A percentile compares a stretch with the other conserved stretches of the same genome.
phyloP scores from a whole-genome alignment of 2,888 invertebrate genomes.

The Lasiommata megera region DNA sequence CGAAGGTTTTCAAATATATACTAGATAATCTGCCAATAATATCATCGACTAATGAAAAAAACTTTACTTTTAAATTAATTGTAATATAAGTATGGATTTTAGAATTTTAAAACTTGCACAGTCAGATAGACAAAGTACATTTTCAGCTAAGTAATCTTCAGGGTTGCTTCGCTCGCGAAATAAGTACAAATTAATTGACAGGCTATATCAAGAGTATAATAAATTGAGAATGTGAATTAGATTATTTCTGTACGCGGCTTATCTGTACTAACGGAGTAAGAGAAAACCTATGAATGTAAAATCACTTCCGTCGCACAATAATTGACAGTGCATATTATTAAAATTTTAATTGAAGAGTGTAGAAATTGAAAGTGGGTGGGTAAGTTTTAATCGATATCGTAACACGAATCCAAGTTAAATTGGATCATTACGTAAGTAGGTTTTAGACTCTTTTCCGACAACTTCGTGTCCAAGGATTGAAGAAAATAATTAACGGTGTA shows the following conservation, averaged over 20 bases:
- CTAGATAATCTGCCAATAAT: too few relatives aligned
- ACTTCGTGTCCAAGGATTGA: too few relatives aligned
- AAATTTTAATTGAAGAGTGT: not conserved
- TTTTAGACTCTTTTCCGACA: too few relatives aligned
- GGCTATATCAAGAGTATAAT: not conserved
- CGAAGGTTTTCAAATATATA: too few relatives aligned
- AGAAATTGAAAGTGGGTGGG: not conserved
- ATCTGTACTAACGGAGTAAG: constrained; percentile 9
- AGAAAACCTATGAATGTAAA: constrained; percentile 21
- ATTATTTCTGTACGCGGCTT: not conserved
- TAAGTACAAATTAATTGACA: not conserved
- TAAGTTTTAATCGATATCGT: not conserved
- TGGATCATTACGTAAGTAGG: not conserved
- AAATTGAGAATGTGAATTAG: not conserved
- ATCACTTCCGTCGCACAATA: constrained; percentile 21
- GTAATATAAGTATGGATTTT: too few relatives aligned
- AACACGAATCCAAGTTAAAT: not conserved
- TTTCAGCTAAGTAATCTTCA: too few relatives aligned
- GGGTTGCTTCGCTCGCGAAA: too few relatives aligned
- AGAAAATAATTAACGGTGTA: too few relatives aligned
- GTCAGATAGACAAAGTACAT: too few relatives aligned
- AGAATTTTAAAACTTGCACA: too few relatives aligned
- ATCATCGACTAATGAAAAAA: too few relatives aligned
- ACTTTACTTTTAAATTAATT: too few relatives aligned
- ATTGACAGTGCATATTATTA: not conserved